Conservation (phyloP, 2,888 invertebrate genomes). For the Tuberolachnus salignus region DNA sequence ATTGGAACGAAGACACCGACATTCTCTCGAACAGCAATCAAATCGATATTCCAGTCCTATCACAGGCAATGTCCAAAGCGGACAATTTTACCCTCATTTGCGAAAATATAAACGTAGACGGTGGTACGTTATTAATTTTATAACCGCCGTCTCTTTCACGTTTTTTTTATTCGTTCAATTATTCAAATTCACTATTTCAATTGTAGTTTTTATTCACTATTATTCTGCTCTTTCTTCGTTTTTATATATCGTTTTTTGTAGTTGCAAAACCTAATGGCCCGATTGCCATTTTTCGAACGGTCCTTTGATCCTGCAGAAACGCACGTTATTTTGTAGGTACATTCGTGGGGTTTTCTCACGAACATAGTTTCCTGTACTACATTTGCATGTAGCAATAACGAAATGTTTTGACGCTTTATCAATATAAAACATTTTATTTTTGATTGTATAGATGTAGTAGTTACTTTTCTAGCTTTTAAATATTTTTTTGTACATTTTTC, state of each 20-base stretch:
- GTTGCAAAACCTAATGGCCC: background rate
- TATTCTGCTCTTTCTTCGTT: background rate
- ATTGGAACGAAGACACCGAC: background rate
- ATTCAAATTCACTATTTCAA: no score
- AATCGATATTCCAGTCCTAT: background rate
- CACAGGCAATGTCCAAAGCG: no score
- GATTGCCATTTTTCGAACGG: constrained; percentile 9
- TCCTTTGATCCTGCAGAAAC: constrained; percentile 9
- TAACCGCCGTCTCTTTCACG: background rate
- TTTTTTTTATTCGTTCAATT: no score
- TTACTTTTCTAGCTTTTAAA: no score
- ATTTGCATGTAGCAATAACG: background rate
- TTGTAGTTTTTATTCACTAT: no score
- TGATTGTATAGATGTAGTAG: no score
- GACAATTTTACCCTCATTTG: no score
- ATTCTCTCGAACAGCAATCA: background rate
- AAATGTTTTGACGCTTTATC: no score
- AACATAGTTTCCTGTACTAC: background rate
- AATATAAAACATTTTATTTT: no score
- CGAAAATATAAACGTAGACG: no score
- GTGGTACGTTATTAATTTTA: background rate
- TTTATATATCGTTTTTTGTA: background rate
- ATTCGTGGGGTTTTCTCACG: background rate
- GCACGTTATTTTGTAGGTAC: background rate
- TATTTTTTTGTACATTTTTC: no score